Evolutionary conservation across 2,113 vertebrate species (phyloP).

Genomic region (Oryzias woworae): DNA sequence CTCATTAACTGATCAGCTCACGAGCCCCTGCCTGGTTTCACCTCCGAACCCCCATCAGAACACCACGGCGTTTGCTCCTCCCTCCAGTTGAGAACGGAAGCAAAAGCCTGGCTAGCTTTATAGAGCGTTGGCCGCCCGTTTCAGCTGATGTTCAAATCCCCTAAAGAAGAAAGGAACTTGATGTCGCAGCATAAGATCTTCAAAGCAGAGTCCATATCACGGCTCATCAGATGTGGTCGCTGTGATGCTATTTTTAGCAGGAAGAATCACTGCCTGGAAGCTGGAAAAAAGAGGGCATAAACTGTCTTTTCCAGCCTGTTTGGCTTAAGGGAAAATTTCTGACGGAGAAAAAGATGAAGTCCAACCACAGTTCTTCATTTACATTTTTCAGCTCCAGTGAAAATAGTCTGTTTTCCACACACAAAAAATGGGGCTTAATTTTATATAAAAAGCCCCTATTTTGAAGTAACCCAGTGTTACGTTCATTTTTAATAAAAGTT

Average conservation of each 20-base stretch:
- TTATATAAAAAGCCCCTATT: too few relatives aligned
- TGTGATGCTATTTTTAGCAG: constrained; percentile 58
- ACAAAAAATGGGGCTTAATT: too few relatives aligned
- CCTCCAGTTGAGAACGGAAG: constrained; percentile 30
- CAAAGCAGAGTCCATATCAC: constrained; percentile 46
- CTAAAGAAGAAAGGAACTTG: constrained; percentile 25
- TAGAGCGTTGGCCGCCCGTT: constrained; percentile 11
- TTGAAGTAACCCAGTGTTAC: too few relatives aligned
- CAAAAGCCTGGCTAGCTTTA: constrained; percentile 6
- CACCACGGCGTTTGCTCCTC: background rate
- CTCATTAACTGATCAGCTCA: background rate
- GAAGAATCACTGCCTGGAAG: constrained; percentile 1
- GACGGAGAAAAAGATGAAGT: too few relatives aligned
- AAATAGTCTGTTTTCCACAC: too few relatives aligned
- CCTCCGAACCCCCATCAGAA: background rate
- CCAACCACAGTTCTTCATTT: too few relatives aligned
- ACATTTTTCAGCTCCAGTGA: too few relatives aligned
- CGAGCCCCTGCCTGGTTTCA: background rate
- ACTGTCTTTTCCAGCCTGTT: constrained; percentile 45
- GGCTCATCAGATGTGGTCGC: constrained; percentile 60
- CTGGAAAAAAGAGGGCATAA: constrained; percentile 49
- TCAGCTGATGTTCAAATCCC: constrained; percentile 17
- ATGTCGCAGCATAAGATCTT: constrained; percentile 32
- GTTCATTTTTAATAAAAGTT: too few relatives aligned
- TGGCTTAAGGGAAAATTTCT: background rate